Base-by-base conservation (phyloP, 2,797 vertebrate species). In the Cirrhinus mrigala region DNA sequence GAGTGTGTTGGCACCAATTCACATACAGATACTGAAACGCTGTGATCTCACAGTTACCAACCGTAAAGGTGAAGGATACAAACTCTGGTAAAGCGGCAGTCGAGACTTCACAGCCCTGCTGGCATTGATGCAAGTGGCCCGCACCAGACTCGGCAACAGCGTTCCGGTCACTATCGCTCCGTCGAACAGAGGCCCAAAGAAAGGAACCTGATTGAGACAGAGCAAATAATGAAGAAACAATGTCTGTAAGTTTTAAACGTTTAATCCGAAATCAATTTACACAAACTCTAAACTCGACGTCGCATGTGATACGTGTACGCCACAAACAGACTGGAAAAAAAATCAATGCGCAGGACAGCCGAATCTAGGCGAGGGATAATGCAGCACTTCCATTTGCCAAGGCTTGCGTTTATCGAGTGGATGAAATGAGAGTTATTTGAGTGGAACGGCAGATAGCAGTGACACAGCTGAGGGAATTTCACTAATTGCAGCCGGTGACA, bases 21-120 rank as follows among this genome's bases (percentile, higher is more conserved):
- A 62, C 56, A 24, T 20, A 2, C 44, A 75, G 18, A 33, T 22
- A 48, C 40, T 27, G 52, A 1, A 27, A 62, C 37, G 22, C 60
- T 18, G 60, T 9, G 58, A 74, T 44, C 20, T 40, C 16, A 12
- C 60, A 66, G 60, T 24, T n/a, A 44, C n/a, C 40, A 14, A 74
- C 79, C 33, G 3, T 8, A 74, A 52, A 40, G 5, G 11, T 37
- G n/a, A 87, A 99, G 96, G 98, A 99, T 99, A 99, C 98, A 99
- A 99, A 94, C 97, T 99, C 96, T 99, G 98, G 95, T 98, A 99
- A 85, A 99, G 98, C 0, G 98, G 97, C 91, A 98, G 96, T 79
- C 97, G 96, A 74, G 97, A 98, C 94, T 99, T 99, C 92, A 99
- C 97, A 0, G 98, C 98, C 94, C 97, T 96, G 96, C 98, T 99